These are phyloP conservation scores for Gymnorhina tibicen DNA, from an alignment of 2,113 vertebrate genomes.

Conservation along the genomic window DNA sequence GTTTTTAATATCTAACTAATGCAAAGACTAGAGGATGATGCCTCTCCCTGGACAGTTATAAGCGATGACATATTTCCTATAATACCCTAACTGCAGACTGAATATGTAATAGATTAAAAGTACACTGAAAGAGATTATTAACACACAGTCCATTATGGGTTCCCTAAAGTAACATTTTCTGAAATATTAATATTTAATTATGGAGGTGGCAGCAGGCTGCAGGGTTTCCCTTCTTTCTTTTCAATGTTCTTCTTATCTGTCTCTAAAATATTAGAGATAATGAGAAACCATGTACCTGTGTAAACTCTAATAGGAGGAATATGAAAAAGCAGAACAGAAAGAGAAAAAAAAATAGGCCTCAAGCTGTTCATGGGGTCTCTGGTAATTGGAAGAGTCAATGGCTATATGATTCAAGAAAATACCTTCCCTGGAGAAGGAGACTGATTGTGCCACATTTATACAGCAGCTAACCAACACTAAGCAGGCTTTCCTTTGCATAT, in stretches of 20 bases:
- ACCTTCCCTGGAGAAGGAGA: conserved; percentile 76
- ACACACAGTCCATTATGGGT: neutral
- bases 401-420: conserved; percentile 77
- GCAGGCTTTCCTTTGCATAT: conserved; percentile 79
- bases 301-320: conserved; percentile 67
- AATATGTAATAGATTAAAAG: conserved; percentile 27
- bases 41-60: conserved; percentile 27
- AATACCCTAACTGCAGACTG: conserved; percentile 2
- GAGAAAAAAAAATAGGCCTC: conserved; percentile 21
- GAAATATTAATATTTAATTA: conserved; percentile 74
- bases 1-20: conserved; percentile 12
- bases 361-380: conserved; percentile 52
- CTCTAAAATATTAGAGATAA: conserved; percentile 72
- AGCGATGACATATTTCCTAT: conserved; percentile 37
- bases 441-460: conserved; percentile 74
- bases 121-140: conserved; percentile 49
- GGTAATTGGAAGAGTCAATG: conserved; percentile 81
- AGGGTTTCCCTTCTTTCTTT: conserved; percentile 39
- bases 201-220: conserved; percentile 10
- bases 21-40: neutral
- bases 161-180: conserved; percentile 57
- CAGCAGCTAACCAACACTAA: conserved; percentile 75
- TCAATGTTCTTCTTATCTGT: conserved; percentile 52
- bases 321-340: neutral
- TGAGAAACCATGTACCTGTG: conserved; percentile 69